Percentiles rank a stretch among this genome's conserved stretches.
phyloP scores from a whole-genome alignment of 2,888 invertebrate genomes.

The Calameuta idolon region DNA sequence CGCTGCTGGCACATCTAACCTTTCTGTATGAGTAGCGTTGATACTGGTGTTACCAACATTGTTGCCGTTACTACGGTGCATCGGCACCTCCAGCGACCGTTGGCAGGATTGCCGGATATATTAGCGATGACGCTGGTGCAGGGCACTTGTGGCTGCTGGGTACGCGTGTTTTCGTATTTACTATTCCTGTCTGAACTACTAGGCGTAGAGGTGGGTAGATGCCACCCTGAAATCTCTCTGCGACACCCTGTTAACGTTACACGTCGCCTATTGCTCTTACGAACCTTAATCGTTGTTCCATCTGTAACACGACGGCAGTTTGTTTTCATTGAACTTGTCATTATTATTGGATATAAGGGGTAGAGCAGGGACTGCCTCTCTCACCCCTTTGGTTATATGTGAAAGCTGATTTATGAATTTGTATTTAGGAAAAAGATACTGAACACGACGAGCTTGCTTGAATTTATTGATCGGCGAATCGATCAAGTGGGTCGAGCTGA shows the following conservation, averaged over 20 bases:
- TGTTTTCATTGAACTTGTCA: conserved; percentile 50
- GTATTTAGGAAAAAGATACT: not conserved
- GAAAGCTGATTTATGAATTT: not conserved
- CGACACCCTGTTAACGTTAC: not conserved
- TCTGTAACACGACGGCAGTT: conserved; percentile 4
- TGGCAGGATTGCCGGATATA: conserved; percentile 27
- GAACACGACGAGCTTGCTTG: not conserved
- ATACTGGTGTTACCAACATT: conserved; percentile 31
- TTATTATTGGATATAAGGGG: conserved; percentile 33
- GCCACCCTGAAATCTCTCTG: conserved; percentile 11
- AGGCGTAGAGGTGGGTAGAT: not conserved
- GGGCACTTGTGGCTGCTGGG: conserved; percentile 51
- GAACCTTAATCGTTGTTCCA: conserved; percentile 11
- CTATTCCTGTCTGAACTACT: conserved; percentile 28
- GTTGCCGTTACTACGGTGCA: conserved; percentile 17
- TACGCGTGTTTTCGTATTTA: conserved; percentile 56
- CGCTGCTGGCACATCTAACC: conserved; percentile 1
- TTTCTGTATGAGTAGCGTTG: not conserved
- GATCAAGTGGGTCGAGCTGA: not conserved
- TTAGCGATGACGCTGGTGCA: conserved; percentile 52
- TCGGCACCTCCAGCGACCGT: conserved; percentile 20
- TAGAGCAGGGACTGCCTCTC: not conserved
- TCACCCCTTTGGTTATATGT: too few relatives aligned
- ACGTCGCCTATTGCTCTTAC: conserved; percentile 2
- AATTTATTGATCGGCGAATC: not conserved